These are phyloP conservation scores for Pampus argenteus DNA, from an alignment of 2,797 vertebrate species.

Conservation along the genomic window DNA sequence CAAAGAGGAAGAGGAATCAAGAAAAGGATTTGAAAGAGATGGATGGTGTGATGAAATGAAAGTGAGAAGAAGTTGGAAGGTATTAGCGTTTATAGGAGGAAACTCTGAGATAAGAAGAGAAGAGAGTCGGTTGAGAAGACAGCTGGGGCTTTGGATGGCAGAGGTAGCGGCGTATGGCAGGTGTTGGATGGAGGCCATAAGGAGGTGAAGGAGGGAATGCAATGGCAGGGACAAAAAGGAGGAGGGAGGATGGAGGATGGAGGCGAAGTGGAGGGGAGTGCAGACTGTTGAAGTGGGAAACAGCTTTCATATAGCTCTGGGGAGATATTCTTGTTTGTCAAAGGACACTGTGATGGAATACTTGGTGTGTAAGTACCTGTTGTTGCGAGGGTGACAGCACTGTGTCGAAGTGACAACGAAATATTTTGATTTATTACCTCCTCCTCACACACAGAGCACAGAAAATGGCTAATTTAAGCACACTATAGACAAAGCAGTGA, in stretches of 20 bases:
- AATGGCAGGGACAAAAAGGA: constrained; percentile 3
- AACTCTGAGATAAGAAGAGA: constrained; percentile 42
- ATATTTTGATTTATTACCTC: constrained; percentile 38
- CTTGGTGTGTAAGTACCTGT: background rate
- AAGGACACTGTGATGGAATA: background rate
- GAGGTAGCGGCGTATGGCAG: constrained; percentile 26
- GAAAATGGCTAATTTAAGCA: constrained; percentile 24
- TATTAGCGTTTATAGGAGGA: constrained; percentile 10
- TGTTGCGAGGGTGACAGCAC: background rate
- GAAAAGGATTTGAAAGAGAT: background rate
- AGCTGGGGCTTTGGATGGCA: constrained; percentile 10
- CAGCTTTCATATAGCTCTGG: constrained; percentile 1
- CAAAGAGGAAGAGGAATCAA: background rate
- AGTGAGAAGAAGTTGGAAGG: constrained; percentile 5
- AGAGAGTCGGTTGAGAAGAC: background rate
- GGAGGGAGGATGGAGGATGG: background rate
- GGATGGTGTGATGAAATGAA: background rate
- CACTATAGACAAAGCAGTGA: constrained; percentile 13
- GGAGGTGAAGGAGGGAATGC: constrained; percentile 9
- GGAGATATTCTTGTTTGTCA: constrained; percentile 25
- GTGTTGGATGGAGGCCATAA: background rate
- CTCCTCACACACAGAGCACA: background rate
- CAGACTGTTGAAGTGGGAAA: constrained; percentile 24
- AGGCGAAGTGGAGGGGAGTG: constrained; percentile 11
- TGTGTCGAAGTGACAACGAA: background rate